These are phyloP conservation scores for Pundamilia nyererei DNA, from an alignment of 2,113 vertebrate genomes.

Conservation along the genomic window DNA sequence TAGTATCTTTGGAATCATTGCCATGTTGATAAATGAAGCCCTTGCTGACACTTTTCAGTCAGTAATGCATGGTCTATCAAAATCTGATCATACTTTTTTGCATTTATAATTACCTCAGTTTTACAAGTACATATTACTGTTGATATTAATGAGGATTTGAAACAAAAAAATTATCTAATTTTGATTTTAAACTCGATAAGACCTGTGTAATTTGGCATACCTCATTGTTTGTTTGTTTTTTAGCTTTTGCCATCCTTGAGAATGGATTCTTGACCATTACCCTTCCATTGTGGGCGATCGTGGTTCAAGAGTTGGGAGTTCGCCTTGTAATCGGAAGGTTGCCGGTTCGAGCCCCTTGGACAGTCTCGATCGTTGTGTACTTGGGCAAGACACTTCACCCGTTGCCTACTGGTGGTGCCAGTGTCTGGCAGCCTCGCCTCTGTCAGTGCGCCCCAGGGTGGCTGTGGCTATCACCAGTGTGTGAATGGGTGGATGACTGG, in stretches of 20 bases:
- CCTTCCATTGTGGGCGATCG: accelerated
- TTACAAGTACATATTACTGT: not conserved
- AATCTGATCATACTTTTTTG: not conserved
- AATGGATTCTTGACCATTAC: not conserved
- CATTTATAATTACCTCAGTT: not conserved
- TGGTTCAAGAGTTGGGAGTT: not conserved
- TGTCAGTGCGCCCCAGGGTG: not conserved
- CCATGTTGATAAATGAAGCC: not conserved
- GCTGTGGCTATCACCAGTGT: not conserved
- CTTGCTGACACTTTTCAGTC: not conserved
- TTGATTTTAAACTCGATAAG: not conserved
- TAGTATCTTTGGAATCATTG: not conserved
- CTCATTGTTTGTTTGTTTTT: not conserved
- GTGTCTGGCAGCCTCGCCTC: not conserved
- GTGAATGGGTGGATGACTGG: not conserved
- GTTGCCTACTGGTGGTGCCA: not conserved
- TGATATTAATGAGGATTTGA: not conserved
- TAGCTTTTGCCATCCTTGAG: not conserved
- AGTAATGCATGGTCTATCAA: not conserved
- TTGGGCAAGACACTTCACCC: not conserved
- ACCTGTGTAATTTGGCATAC: not conserved
- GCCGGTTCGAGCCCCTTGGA: accelerated
- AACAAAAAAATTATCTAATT: not conserved
- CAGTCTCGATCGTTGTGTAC: not conserved
- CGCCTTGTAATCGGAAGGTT: not conserved